Evolutionary conservation across 2,888 invertebrate genomes (phyloP).

Genomic region (Camponotus fellah): DNA sequence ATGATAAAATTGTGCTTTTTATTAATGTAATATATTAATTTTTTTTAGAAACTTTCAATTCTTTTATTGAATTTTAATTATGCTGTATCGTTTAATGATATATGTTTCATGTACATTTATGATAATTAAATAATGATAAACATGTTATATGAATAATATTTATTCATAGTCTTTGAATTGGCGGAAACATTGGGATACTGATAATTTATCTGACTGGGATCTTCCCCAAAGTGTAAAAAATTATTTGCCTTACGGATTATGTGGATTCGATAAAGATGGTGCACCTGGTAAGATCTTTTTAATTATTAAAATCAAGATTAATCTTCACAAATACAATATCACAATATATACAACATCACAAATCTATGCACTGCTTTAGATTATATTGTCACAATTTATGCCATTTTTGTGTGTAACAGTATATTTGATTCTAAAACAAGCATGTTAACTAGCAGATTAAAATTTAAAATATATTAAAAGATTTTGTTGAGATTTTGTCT

Average conservation of each 20-base stretch:
- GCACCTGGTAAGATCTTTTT: slow-evolving; percentile 88
- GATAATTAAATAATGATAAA: neutral
- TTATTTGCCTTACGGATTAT: slow-evolving; percentile 92
- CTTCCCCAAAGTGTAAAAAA: slow-evolving; percentile 90
- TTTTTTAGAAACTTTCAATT: neutral
- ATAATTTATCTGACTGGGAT: slow-evolving; percentile 90
- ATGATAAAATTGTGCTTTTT: neutral
- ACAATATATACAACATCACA: too few relatives aligned
- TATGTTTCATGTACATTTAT: neutral
- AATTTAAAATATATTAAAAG: too few relatives aligned
- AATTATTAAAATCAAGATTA: neutral
- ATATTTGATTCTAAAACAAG: neutral
- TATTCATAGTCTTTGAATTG: slow-evolving; percentile 89
- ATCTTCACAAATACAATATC: neutral
- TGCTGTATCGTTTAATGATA: neutral
- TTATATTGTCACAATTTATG: neutral
- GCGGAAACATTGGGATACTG: slow-evolving; percentile 92
- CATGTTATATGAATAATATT: neutral
- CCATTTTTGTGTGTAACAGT: neutral
- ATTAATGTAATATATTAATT: neutral
- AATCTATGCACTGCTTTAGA: neutral
- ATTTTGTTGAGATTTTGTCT: neutral
- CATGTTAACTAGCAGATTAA: neutral
- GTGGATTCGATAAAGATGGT: slow-evolving; percentile 94
- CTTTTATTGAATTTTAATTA: slow-evolving; percentile 1